These are phyloP conservation scores for Pantelozetes paolii DNA, from an alignment of 2,888 invertebrate species.

Conservation along the genomic window DNA sequence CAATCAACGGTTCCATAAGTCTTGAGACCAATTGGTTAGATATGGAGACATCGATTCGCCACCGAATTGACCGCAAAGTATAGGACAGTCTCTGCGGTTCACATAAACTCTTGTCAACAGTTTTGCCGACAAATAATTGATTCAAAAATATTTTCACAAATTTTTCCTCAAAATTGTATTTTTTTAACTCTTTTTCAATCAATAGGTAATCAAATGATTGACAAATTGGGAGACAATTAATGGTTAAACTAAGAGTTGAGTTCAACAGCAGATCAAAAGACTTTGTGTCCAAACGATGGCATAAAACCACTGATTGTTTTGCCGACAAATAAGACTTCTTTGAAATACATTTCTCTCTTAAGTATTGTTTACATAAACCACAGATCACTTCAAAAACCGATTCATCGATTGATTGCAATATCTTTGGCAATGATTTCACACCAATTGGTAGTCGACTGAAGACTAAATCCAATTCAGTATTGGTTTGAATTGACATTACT, in stretches of 20 bases:
- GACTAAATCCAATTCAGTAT: not conserved
- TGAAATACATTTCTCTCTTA: not conserved
- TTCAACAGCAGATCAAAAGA: not conserved
- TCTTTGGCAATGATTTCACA: not conserved
- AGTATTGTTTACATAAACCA: constrained; percentile 11
- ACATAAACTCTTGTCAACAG: not conserved
- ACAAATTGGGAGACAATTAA: not conserved
- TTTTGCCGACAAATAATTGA: not conserved
- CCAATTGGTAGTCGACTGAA: not conserved
- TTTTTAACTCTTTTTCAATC: not conserved
- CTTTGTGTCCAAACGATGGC: not conserved
- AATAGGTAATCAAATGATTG: not conserved
- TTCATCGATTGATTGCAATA: not conserved
- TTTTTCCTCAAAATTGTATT: not conserved
- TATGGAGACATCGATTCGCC: constrained; percentile 38
- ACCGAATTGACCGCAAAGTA: constrained; percentile 26
- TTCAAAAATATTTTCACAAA: not conserved
- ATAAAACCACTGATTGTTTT: not conserved
- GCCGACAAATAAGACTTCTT: not conserved
- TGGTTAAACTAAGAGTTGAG: not conserved
- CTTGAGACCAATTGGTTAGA: constrained; percentile 32
- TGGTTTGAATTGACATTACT: not conserved
- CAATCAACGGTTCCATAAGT: constrained; percentile 41
- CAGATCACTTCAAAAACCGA: not conserved
- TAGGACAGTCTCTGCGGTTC: not conserved